Evolutionary conservation across 2,797 vertebrate species (phyloP), one percentile per base, ranked within the genome.

Genomic region (Sebastes flavidus): DNA sequence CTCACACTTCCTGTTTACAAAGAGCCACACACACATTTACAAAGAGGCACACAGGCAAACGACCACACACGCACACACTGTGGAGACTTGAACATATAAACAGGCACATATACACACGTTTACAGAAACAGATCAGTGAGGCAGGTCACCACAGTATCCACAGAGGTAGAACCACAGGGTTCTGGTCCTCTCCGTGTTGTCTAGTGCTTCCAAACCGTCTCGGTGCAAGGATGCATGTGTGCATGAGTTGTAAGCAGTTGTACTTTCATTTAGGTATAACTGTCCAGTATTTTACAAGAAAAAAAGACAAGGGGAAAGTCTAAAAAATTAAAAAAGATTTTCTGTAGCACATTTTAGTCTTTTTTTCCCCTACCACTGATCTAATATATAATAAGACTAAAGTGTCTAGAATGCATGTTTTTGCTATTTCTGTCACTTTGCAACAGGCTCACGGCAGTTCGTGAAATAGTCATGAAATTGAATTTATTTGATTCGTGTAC

Each of bases 1-100:
- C 86, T 77, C 85, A 87, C 80, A 87, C 89, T 95, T 95, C 94
- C 94, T 94, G 94, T 94, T 94, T 93, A 94, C 49, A 20, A n/a
- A 52, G 49, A 52, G 18, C 18, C 83, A 89, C 82, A 27, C 14
- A 72, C 6, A 32, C 78, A 61, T 72, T 3, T 20, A 24, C 65
- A 80, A 22, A 78, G 12, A 70, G 38, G n/a, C 73, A 38, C 72
- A 68, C 70, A 72, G 3, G 4, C 34, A 20, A 13, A 72, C 6
- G 2, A 20, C 29, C 66, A 32, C 78, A 65, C 42, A 69, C 8
- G 22, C 66, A 32, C 76, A 61, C 42, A 69, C 11, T 10, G 52
- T 20, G 8, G 25, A 32, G 32, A 52, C n/a, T 12, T 13, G 14
- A 49, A 27, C 10, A 14, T 18, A 65, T 8, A 66, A 61, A 42